Evolutionary conservation across 2,888 invertebrate genomes (phyloP).

Genomic region (Craniophora ligustri): DNA sequence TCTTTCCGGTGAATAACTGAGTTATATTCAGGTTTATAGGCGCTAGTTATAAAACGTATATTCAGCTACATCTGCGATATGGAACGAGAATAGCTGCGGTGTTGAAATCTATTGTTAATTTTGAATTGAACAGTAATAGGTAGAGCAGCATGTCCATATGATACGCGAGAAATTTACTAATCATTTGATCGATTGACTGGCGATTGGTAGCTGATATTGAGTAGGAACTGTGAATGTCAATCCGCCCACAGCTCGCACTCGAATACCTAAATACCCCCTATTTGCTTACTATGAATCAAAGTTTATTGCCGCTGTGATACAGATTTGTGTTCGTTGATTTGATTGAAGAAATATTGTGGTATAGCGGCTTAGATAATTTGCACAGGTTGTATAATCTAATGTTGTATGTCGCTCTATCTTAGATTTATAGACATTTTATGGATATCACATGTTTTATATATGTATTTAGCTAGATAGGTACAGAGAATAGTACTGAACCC

Average conservation of each 20-base stretch:
- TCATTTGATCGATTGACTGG: conserved; percentile 4
- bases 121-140: conserved; percentile 4
- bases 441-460: too few relatives aligned
- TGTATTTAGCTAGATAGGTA: too few relatives aligned
- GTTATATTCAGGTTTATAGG: conserved; percentile 71
- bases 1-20: conserved; percentile 66
- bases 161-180: conserved; percentile 10
- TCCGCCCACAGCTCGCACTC: conserved; percentile 3
- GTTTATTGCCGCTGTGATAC: conserved; percentile 4
- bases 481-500: too few relatives aligned
- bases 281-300: neutral
- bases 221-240: conserved; percentile 22
- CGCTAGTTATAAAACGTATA: conserved; percentile 67
- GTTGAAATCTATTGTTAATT: conserved; percentile 62
- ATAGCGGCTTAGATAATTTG: neutral
- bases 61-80: conserved; percentile 62
- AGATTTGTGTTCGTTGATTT: neutral
- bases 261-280: conserved; percentile 17
- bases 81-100: conserved; percentile 66
- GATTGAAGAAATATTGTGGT: neutral
- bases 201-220: conserved; percentile 19
- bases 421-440: too few relatives aligned
- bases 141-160: neutral
- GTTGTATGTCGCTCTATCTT: too few relatives aligned
- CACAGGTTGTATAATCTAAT: too few relatives aligned